A percentile compares a stretch with the other conserved stretches of the same genome.
phyloP scores from a whole-genome alignment of 2,888 invertebrate genomes.

The Amphipyra berbera region DNA sequence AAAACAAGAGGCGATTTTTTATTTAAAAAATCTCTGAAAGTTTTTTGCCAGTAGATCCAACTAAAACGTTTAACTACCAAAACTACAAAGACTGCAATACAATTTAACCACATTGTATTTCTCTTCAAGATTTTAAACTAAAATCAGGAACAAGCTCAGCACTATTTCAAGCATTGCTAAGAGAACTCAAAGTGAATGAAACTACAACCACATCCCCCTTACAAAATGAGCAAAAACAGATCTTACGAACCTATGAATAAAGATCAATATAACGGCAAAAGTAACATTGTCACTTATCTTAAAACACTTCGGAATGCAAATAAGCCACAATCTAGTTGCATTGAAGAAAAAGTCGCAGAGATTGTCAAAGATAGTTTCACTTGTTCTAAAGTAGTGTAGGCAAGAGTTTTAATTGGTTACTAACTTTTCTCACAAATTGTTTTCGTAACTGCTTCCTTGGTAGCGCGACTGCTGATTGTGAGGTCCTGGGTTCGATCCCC shows the following conservation, averaged over 20 bases:
- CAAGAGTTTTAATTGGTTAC: slow-evolving; percentile 15
- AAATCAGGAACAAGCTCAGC: slow-evolving; percentile 42
- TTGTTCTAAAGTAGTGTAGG: slow-evolving; percentile 15
- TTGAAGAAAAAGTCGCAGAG: slow-evolving; percentile 53
- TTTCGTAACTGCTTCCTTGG: no score
- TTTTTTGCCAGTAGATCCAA: no score
- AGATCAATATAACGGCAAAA: not conserved
- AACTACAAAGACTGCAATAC: not conserved
- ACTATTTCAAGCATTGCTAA: slow-evolving; percentile 41
- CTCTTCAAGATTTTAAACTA: slow-evolving; percentile 23
- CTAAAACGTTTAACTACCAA: not conserved
- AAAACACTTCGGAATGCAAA: slow-evolving; percentile 64
- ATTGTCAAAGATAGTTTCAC: slow-evolving; percentile 39
- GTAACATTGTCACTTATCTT: slow-evolving; percentile 55
- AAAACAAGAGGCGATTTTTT: no score
- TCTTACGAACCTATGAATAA: slow-evolving; percentile 3
- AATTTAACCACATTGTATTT: slow-evolving; percentile 12
- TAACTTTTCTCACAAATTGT: slow-evolving; percentile 27
- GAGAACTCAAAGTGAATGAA: slow-evolving; percentile 52
- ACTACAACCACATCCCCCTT: not conserved
- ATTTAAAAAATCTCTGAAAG: no score
- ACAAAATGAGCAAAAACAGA: slow-evolving; percentile 9
- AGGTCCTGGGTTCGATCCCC: no score
- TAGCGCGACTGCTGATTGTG: no score
- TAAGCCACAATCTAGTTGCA: slow-evolving; percentile 61